A percentile compares a stretch with the other conserved stretches of the same genome.
phyloP scores from a whole-genome alignment of 2,113 vertebrate genomes.

The Phaethon lepturus region DNA sequence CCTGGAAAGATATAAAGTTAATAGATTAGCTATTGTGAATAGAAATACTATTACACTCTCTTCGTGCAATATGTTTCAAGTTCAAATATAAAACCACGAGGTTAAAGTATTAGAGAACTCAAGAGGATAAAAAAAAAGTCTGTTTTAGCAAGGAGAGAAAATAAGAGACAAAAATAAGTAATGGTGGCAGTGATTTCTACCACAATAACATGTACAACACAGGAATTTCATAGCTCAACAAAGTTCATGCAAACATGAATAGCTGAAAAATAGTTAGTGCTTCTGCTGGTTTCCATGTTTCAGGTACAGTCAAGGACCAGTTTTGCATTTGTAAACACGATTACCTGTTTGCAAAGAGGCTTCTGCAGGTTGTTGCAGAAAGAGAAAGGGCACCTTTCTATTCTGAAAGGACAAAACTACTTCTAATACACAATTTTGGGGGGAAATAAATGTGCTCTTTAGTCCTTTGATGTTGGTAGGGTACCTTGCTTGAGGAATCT shows the following conservation, averaged over 20 bases:
- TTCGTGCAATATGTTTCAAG: not conserved
- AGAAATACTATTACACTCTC: not conserved
- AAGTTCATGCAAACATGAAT: not conserved
- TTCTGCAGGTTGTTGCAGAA: not conserved
- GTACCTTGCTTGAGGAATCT: not conserved
- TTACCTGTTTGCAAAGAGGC: not conserved
- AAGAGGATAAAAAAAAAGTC: not conserved
- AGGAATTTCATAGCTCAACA: not conserved
- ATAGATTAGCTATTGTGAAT: not conserved
- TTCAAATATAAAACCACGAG: not conserved
- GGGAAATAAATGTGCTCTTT: not conserved
- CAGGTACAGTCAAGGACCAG: not conserved
- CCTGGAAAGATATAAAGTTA: constrained; percentile 60
- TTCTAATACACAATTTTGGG: not conserved
- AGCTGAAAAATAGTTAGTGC: not conserved
- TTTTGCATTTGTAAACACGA: not conserved
- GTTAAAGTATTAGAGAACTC: not conserved
- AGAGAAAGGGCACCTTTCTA: not conserved
- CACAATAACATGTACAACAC: not conserved
- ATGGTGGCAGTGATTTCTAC: not conserved
- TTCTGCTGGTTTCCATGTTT: not conserved
- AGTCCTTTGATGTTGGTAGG: not conserved
- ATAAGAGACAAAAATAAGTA: not conserved
- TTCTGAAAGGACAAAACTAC: not conserved
- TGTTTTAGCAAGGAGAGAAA: not conserved